Evolutionary conservation across 2,113 vertebrate genomes (phyloP), one percentile per base, ranked within the genome.

Genomic region (Saguinus imperator): DNA sequence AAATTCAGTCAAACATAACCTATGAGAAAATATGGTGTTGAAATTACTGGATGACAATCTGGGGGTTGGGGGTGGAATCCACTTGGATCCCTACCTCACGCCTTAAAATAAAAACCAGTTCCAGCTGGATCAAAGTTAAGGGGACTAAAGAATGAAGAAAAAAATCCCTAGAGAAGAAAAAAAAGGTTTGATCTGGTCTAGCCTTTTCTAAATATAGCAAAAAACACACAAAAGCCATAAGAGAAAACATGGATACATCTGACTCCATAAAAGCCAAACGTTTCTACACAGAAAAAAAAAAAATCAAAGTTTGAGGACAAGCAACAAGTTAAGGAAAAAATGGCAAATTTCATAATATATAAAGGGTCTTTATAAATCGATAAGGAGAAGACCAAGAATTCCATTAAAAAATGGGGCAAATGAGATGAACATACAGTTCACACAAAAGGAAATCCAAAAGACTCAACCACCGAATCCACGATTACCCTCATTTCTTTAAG

Each of bases 281-380:
- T 96, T 84, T 94, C 66, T 25, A 43, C 6, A 0, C 55, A 32
- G 85, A 32, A 57, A 43, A 64, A 61, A 61, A 61, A 72, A 86
- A 89, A 64, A 68, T 70, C 43, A 86, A 81, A 85, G 18, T 70
- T 85, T 95, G 86, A 92, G 73, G n/a, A 77, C n/a, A 87, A 89
- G 73, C 68, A 92, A 37, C 11, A 92, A 79, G 32, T 35, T 43
- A 21, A 76, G 64, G 66, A 27, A 61, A 85, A 89, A 82, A 52
- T 18, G 25, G 43, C 50, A 82, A 76, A 50, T 81, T 93, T 93
- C 45, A 52, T 55, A 72, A 77, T 11, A 58, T 32, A 23, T 13
- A 52, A 73, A 89, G 1, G n/a, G 23, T 7, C 43, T 21, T 79
- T 72, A 23, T 27, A n/a, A 37, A 45, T 58, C 12, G 32, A 43